These are phyloP conservation scores for Diaphora mendica DNA, from an alignment of 2,888 invertebrate species.

Conservation along the genomic window DNA sequence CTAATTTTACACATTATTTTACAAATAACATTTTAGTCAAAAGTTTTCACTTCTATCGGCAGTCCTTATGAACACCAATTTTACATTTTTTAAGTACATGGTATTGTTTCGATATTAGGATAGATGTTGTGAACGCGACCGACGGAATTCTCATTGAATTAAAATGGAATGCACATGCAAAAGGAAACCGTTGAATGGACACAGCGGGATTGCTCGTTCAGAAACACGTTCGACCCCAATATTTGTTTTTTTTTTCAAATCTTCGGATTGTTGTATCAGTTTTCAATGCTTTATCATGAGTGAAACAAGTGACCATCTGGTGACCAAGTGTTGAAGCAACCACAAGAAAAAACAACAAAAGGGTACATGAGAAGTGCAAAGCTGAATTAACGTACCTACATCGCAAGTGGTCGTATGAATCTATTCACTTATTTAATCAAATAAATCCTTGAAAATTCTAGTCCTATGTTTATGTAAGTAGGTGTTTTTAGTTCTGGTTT, in stretches of 20 bases:
- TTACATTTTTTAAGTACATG: too few species aligned
- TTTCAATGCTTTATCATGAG: constrained; percentile 58
- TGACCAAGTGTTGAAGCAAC: constrained; percentile 70
- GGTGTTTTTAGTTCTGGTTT: neutral
- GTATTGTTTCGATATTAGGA: neutral
- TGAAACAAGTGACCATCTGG: constrained; percentile 78
- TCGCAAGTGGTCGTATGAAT: neutral
- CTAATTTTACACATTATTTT: too few species aligned
- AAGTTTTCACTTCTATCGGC: too few species aligned
- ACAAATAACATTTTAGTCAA: too few species aligned
- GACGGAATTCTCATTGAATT: constrained; percentile 6
- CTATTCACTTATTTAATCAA: neutral
- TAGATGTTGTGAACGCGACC: constrained; percentile 13
- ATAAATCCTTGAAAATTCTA: neutral
- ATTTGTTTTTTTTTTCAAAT: constrained; percentile 50
- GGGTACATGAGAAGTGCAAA: constrained; percentile 34
- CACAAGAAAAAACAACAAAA: constrained; percentile 54
- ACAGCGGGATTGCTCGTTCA: constrained; percentile 8
- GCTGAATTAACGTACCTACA: neutral
- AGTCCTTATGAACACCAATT: too few species aligned
- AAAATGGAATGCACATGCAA: constrained; percentile 17
- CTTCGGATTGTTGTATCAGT: constrained; percentile 56
- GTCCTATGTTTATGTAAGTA: neutral
- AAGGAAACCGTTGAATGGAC: constrained; percentile 17
- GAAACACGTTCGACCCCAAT: constrained; percentile 17